Evolutionary conservation across 2,113 vertebrate species (phyloP).

Genomic region (Phycodurus eques): DNA sequence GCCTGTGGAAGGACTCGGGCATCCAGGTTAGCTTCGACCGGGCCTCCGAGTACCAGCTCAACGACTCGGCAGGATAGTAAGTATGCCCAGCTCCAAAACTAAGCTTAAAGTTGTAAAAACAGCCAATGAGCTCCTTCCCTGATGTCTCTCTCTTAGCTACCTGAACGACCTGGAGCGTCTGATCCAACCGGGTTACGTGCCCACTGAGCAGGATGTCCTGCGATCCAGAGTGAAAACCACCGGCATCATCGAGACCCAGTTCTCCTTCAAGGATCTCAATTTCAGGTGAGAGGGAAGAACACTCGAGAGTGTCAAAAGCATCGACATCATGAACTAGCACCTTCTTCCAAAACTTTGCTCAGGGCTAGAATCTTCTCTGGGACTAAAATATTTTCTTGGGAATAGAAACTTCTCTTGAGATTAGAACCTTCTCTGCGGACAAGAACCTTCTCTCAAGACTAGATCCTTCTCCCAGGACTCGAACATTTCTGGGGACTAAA

Average conservation of each 20-base stretch:
- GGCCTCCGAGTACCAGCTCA: constrained; percentile 96
- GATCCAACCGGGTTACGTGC: constrained; percentile 87
- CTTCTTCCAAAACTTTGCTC: background rate
- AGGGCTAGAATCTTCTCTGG: background rate
- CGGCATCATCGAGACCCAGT: constrained; percentile 93
- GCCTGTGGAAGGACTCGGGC: constrained; percentile 92
- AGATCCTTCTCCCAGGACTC: background rate
- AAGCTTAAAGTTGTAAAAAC: background rate
- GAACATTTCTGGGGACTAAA: background rate
- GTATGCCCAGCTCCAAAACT: constrained; percentile 24
- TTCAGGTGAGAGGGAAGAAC: constrained; percentile 80
- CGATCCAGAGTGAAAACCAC: constrained; percentile 97
- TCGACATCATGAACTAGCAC: background rate
- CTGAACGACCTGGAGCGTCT: constrained; percentile 89
- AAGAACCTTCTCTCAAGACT: background rate
- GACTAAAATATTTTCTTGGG: background rate
- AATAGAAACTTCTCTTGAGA: background rate
- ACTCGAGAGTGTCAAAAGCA: background rate
- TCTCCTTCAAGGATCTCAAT: constrained; percentile 92
- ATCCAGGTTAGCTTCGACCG: constrained; percentile 93
- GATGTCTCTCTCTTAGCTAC: constrained; percentile 74
- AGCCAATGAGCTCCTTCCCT: background rate
- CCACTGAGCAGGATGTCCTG: constrained; percentile 95
- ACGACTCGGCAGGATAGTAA: constrained; percentile 96
- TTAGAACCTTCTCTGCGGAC: background rate